phyloP scores from a whole-genome alignment of 2,113 vertebrate species.

The Nycticryphes semicollaris region DNA sequence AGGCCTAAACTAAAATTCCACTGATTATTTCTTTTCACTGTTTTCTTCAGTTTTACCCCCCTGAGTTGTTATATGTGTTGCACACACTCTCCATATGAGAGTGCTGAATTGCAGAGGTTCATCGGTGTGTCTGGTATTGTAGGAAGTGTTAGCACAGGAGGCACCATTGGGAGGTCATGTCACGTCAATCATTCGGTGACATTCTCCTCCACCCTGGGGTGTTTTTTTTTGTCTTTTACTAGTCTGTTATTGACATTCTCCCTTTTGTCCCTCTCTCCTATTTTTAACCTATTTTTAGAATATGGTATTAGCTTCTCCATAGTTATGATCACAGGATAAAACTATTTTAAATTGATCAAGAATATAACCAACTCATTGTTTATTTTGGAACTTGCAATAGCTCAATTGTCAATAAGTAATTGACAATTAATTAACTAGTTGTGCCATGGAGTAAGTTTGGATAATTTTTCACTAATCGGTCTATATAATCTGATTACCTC shows the following conservation, averaged over 20 bases:
- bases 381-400: slow-evolving; percentile 23
- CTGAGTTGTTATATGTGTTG: not conserved
- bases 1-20: not conserved
- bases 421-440: not conserved
- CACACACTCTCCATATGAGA: not conserved
- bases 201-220: not conserved
- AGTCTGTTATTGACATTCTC: not conserved
- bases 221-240: not conserved
- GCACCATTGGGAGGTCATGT: not conserved
- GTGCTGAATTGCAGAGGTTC: not conserved
- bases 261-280: not conserved
- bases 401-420: slow-evolving; percentile 31
- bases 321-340: not conserved
- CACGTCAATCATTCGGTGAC: not conserved
- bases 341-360: slow-evolving; percentile 10
- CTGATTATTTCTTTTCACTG: not conserved
- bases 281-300: not conserved
- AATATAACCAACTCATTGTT: not conserved
- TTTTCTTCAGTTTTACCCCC: not conserved
- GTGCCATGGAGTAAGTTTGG: slow-evolving; percentile 6
- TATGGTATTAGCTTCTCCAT: not conserved
- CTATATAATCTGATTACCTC: slow-evolving; percentile 12
- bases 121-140: not conserved
- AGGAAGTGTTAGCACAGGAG: not conserved
- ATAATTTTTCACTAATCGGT: slow-evolving; percentile 43